Base-by-base conservation (phyloP, 2,888 invertebrate genomes). In the Mythimna pallens region DNA sequence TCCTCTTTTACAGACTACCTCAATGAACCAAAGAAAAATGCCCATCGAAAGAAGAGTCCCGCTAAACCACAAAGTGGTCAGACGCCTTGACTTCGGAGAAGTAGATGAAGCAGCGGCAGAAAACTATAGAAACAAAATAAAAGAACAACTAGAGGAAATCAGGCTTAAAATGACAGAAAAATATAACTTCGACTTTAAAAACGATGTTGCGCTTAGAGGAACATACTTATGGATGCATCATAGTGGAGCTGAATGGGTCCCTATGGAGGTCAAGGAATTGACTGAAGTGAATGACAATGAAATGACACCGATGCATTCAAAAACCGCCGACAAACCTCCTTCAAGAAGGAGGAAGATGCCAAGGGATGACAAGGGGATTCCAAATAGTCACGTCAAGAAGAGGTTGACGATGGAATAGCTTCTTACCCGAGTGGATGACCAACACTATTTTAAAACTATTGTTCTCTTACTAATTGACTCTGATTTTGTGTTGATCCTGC, bases 131-230 rank as follows among this genome's bases (percentile, higher is more conserved):
- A 94, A 95, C 64, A 80, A 84, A 8, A 83, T 92, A 17, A 90
- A 92, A 84, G 94, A 95, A 76, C 81, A 87, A 1, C 76, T 86
- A 17, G 80, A 77, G 0, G 86, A 75, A 22, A 91, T 93, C 2
- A 80, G 73, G 6, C 76, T 86, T 8, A 89, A 93, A 84, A 95
- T 94, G 14, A 92, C 88, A 54, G 83, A 89, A 22, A 94, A 93
- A 77, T 97, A 96, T 95, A 97, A 97, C 83, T 97, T 97, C 64
- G 97, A 97, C 88, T 96, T 97, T 69, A 91, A 91, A 73, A 96
- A 95, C 2, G 97, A 97, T 75, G 85, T 90, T 1, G 90, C 94
- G 5, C 70, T 93, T 52, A 86, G 89, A 65, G 97, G 97, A 1
- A 89, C 88, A 9, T 97, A 94, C 84, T 90, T 94, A 71, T 97